Percentiles rank a stretch among this genome's conserved stretches.
Conservation (phyloP, 2,113 vertebrate genomes). For the Proteles cristata region DNA sequence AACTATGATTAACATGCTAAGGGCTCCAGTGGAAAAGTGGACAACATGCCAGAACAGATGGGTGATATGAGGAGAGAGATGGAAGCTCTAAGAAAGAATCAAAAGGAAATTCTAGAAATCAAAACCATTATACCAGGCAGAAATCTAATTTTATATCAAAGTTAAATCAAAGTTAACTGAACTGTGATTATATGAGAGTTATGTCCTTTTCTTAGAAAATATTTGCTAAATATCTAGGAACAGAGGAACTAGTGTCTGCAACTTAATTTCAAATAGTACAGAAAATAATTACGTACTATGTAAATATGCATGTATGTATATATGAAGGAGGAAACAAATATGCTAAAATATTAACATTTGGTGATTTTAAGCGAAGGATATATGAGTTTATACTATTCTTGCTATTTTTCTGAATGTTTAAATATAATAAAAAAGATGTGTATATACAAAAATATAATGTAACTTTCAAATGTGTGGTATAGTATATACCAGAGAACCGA, state of each 20-base stretch:
- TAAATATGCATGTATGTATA: neutral
- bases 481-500: neutral
- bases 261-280: neutral
- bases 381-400: neutral
- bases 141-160: neutral
- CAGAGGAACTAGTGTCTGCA: neutral
- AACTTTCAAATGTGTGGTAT: neutral
- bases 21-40: neutral
- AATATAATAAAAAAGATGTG: neutral
- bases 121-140: neutral
- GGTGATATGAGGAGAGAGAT: neutral
- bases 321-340: neutral
- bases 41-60: neutral
- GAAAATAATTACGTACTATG: neutral
- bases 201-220: neutral
- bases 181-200: neutral
- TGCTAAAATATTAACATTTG: neutral
- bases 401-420: neutral
- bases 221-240: neutral
- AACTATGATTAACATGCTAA: neutral
- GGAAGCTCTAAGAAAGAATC: neutral
- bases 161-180: neutral
- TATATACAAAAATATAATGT: neutral
- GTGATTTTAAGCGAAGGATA: neutral
- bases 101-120: neutral